These are phyloP conservation scores for Avahi laniger DNA, from an alignment of 2,797 vertebrate species.

Conservation along the genomic window DNA sequence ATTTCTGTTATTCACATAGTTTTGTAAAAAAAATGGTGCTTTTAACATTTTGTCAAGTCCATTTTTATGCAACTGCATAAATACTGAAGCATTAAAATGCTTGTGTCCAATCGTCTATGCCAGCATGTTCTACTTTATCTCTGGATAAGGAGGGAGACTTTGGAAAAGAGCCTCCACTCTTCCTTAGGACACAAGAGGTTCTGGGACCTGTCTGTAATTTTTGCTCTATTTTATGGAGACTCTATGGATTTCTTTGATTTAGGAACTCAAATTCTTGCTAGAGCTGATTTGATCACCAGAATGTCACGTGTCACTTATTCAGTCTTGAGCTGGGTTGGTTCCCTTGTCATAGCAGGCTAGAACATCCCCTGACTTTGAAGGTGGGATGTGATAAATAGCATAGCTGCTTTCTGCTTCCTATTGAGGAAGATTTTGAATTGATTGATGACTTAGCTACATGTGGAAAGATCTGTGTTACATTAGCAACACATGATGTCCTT, in stretches of 20 bases:
- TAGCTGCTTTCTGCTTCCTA: neutral
- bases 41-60: neutral
- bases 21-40: neutral
- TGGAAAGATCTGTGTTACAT: neutral
- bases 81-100: neutral
- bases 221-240: neutral
- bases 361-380: neutral
- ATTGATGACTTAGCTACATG: neutral
- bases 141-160: neutral
- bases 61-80: neutral
- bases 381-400: neutral
- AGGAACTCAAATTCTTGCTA: neutral
- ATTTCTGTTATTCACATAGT: constrained; percentile 22
- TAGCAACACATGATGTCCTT: neutral
- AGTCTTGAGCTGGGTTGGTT: neutral
- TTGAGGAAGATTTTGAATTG: neutral
- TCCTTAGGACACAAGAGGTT: neutral
- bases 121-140: neutral
- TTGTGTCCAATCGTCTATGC: neutral
- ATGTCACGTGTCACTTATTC: neutral
- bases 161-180: neutral
- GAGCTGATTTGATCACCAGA: neutral
- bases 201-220: neutral
- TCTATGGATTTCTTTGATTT: neutral
- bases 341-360: neutral